These are phyloP conservation scores for Autographa pulchrina DNA, from an alignment of 2,888 invertebrate genomes.

Conservation along the genomic window DNA sequence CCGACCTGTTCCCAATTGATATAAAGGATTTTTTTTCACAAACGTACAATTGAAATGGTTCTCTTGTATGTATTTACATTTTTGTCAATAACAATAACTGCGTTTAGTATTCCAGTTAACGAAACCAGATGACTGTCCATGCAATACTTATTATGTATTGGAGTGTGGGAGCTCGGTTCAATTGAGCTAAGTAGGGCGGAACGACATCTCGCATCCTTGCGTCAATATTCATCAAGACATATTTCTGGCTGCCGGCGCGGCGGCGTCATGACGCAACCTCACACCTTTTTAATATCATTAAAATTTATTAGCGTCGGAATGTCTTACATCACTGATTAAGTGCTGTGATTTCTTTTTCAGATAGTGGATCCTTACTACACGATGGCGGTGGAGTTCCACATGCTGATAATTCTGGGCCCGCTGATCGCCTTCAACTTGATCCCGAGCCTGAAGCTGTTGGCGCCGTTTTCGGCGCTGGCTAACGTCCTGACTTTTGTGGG, in stretches of 20 bases:
- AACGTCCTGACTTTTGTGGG: slow-evolving; percentile 94
- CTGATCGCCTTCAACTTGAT: slow-evolving; percentile 92
- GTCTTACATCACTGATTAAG: slow-evolving; percentile 16
- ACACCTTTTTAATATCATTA: slow-evolving; percentile 21
- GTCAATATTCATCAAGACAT: slow-evolving; percentile 48
- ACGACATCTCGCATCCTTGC: slow-evolving; percentile 43
- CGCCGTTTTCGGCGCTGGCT: slow-evolving; percentile 95
- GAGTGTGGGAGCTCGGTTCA: slow-evolving; percentile 44
- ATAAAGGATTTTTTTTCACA: too few species aligned
- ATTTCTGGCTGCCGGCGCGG: slow-evolving; percentile 25
- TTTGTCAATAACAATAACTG: not conserved
- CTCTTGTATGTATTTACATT: too few species aligned
- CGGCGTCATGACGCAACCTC: slow-evolving; percentile 43
- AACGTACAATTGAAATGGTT: too few species aligned
- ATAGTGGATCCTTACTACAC: slow-evolving; percentile 60
- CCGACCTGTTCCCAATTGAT: too few species aligned
- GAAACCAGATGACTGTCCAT: not conserved
- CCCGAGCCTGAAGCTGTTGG: slow-evolving; percentile 93
- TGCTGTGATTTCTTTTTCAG: slow-evolving; percentile 35
- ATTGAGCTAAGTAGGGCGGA: slow-evolving; percentile 67
- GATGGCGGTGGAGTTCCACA: slow-evolving; percentile 89
- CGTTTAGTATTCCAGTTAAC: not conserved
- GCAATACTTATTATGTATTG: not conserved
- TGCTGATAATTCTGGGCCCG: slow-evolving; percentile 91
- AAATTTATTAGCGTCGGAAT: slow-evolving; percentile 38